phyloP scores from a whole-genome alignment of 2,888 invertebrate species.

The Sminthurinus aureus region DNA sequence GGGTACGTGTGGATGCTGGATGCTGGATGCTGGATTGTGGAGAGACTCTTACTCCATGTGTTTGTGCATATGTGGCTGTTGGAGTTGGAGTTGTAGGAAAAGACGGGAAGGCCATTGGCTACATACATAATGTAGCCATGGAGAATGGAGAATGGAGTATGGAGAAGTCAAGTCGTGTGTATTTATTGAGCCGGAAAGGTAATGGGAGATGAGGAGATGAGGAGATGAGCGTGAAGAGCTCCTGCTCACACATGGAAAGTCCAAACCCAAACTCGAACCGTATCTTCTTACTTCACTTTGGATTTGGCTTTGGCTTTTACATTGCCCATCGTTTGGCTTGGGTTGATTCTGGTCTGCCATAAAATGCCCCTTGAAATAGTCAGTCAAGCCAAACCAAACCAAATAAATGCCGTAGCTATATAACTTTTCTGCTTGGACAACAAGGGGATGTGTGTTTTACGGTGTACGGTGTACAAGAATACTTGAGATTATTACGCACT shows the following conservation, averaged over 20 bases:
- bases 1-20: neutral
- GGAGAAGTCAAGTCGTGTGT: constrained; percentile 26
- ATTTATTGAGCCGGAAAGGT: constrained; percentile 37
- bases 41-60: neutral
- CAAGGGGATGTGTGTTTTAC: neutral
- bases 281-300: neutral
- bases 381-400: constrained; percentile 23
- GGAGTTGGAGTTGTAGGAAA: neutral
- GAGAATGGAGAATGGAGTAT: no score
- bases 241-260: constrained; percentile 1
- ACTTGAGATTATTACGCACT: neutral
- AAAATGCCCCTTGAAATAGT: constrained; percentile 37
- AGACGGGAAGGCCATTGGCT: neutral
- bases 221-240: constrained; percentile 37
- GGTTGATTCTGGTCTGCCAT: constrained; percentile 25
- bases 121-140: neutral
- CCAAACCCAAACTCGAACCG: neutral
- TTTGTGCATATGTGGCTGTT: neutral
- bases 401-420: constrained; percentile 27
- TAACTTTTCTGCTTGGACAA: neutral
- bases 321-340: neutral
- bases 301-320: neutral
- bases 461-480: neutral
- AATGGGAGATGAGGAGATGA: constrained; percentile 41
- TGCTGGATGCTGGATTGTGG: neutral